Evolutionary conservation across 2,113 vertebrate genomes (phyloP), one percentile per base, ranked within the genome.

Genomic region (Pheucticus melanocephalus): DNA sequence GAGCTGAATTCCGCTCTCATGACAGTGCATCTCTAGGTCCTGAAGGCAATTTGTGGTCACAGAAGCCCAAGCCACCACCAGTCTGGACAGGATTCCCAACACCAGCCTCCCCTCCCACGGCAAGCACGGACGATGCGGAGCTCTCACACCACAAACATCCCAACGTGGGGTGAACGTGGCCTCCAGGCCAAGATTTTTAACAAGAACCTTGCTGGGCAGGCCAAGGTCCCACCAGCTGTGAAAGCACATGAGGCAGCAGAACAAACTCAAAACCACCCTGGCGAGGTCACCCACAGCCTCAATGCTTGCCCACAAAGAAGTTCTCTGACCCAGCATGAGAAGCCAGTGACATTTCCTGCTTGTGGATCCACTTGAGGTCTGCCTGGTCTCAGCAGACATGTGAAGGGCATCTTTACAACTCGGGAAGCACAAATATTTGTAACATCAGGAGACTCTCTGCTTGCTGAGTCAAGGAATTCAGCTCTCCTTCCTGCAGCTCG

Each of bases 91-190:
- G 47, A 63, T 27, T 81, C 77, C 7, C 0, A 39, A 31, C 15
- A 33, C 19, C 70, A 64, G 82, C 85, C 45, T 70, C 51, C 54
- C 59, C 79, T 92, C 63, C 82, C 76, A 47, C 1, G 0, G 30
- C 70, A 76, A 48, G 63, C 2, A 64, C 0, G 8, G 76, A 40
- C 25, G 33, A 5, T 15, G 3, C 6, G 45, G 59, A 83, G 42
- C 3, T 57, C 71, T 57, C 40, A 16, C 4, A 65, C 88, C 91
- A 66, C 93, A 94, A 72, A 60, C 50, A 65, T 73, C 76, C 73
- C 59, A n/a, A 11, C 0, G 0, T 19, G 11, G 44, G 2, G 45
- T 3, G 3, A 64, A 40, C 3, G 40, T 5, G 91, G 71, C 76
- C 88, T 88, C 71, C 25, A 10, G 63, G 83, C 80, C 82, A 72